A percentile compares a stretch with the other conserved stretches of the same genome.
Evolutionary conservation across 2,888 invertebrate species (phyloP).

Genomic region (Cylloceria caligata): DNA sequence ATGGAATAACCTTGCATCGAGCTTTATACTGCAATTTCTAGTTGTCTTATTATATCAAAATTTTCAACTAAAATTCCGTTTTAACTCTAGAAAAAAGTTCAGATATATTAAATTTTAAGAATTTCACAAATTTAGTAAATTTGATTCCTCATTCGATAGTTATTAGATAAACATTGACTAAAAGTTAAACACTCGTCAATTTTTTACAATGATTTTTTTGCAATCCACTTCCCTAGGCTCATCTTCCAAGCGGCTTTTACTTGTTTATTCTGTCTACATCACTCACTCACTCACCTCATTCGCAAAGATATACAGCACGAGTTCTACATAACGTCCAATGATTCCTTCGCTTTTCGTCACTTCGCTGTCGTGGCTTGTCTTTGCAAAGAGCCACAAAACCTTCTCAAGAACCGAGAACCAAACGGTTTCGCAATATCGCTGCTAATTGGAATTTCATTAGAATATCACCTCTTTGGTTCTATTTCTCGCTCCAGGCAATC

Average conservation of each 20-base stretch:
- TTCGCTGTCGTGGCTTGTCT: constrained; percentile 68
- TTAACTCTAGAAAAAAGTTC: background rate
- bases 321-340: constrained; percentile 6
- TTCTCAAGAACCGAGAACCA: constrained; percentile 28
- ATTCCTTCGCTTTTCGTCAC: background rate
- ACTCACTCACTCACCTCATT: constrained; percentile 25
- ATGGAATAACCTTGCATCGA: background rate
- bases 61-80: background rate
- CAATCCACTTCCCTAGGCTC: background rate
- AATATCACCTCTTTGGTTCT: too few species aligned
- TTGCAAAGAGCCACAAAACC: constrained; percentile 73
- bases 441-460: too few species aligned
- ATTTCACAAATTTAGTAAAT: background rate
- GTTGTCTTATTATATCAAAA: background rate
- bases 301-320: background rate
- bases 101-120: background rate
- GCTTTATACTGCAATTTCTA: background rate
- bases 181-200: background rate
- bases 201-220: constrained; percentile 3
- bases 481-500: too few species aligned
- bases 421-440: too few species aligned
- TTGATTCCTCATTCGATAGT: background rate
- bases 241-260: constrained; percentile 6
- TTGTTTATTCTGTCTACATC: constrained; percentile 19
- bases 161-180: background rate